phyloP scores from a whole-genome alignment of 2,113 vertebrate genomes.

The Thomomys bottae region DNA sequence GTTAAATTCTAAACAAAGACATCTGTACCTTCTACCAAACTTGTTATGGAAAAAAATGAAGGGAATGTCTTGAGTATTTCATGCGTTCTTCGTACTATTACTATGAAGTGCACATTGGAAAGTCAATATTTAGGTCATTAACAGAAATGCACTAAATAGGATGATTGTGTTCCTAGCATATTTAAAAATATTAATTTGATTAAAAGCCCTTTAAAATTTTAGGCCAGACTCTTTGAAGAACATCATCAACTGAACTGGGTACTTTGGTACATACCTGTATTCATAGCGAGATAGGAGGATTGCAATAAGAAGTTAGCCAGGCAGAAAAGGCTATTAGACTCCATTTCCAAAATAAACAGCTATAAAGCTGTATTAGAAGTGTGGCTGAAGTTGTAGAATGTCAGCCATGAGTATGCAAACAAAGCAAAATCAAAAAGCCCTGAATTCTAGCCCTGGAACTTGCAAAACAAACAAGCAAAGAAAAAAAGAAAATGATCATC shows the following conservation, averaged over 20 bases:
- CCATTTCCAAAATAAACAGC: too few species aligned
- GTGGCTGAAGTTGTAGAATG: too few species aligned
- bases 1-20: not conserved
- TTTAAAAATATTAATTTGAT: slow-evolving; percentile 5
- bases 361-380: too few species aligned
- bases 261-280: too few species aligned
- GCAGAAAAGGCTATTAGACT: too few species aligned
- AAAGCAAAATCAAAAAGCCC: too few species aligned
- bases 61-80: not conserved
- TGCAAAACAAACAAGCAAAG: too few species aligned
- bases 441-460: too few species aligned
- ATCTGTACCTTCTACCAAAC: not conserved
- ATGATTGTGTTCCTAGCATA: not conserved
- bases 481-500: not conserved
- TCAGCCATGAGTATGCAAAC: too few species aligned
- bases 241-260: too few species aligned
- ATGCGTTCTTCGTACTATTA: not conserved
- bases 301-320: too few species aligned
- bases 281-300: too few species aligned
- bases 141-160: slow-evolving; percentile 5
- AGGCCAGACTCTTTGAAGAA: not conserved
- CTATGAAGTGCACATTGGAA: not conserved
- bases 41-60: not conserved
- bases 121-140: not conserved
- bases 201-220: slow-evolving; percentile 8